phyloP scores from a whole-genome alignment of 2,113 vertebrate genomes.

The Morone chrysops region DNA sequence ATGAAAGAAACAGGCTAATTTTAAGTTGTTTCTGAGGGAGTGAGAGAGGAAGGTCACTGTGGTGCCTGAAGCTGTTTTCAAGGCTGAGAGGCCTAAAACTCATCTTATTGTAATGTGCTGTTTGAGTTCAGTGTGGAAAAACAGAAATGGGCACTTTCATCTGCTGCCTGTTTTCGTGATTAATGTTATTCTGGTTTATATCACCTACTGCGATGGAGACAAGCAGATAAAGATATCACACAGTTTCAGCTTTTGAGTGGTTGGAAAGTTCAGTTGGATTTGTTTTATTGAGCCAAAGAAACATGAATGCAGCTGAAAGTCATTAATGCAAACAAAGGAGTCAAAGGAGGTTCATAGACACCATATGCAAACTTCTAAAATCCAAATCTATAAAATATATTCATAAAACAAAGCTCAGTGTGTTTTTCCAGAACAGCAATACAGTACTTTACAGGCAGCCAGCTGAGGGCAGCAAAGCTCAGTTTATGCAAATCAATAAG shows the following conservation, averaged over 20 bases:
- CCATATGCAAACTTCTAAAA: neutral
- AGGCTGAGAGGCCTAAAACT: conserved; percentile 8
- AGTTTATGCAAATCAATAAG: neutral
- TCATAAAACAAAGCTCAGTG: neutral
- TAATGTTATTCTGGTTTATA: conserved; percentile 37
- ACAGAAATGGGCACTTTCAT: conserved; percentile 1
- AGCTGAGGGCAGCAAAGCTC: conserved; percentile 51
- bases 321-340: neutral
- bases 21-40: conserved; percentile 41
- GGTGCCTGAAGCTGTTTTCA: conserved; percentile 20
- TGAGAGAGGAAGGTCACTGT: neutral
- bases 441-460: neutral
- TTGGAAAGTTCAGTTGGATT: conserved; percentile 21
- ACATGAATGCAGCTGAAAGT: neutral
- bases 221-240: neutral
- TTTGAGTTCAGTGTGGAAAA: neutral
- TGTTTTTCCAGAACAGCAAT: neutral
- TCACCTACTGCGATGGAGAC: neutral
- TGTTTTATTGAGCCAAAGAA: neutral
- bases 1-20: conserved; percentile 31
- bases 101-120: neutral
- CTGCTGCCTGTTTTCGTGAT: conserved; percentile 14
- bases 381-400: neutral
- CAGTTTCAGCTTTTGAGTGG: neutral
- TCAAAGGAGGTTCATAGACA: neutral